Base-by-base conservation (phyloP, 2,113 vertebrate species). In the Stercorarius parasiticus region DNA sequence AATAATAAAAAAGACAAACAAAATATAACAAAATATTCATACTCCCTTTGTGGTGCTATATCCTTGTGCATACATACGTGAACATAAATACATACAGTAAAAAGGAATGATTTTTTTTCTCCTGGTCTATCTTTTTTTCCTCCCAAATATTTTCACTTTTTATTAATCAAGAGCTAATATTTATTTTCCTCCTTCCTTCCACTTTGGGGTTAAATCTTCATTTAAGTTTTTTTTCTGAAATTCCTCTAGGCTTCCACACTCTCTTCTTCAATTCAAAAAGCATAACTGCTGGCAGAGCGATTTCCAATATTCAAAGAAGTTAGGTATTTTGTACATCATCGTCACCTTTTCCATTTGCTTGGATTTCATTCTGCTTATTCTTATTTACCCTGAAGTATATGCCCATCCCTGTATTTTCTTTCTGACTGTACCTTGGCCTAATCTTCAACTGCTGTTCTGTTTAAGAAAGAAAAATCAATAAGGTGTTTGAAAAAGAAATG, bases 401-500 rank as follows among this genome's bases (percentile, higher is more conserved):
- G 55, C 3, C 19, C 30, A 47, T 84, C 61, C 21, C 29, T 78
- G 0, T 47, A 50, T 38, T 62, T 82, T 88, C 30, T 71, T 85
- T 95, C 69, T 67, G 38, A 87, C 15, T 82, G 38, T 73, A 95
- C 30, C 19, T 85, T 78, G 30, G 72, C 66, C 43, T 94, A 71
- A 90, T 70, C 47, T 50, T 86, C 65, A 50, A 3, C 4, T n/a
- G 72, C 14, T 93, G 85, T 36, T 79, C 59, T 66, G 62, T 76
- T 82, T 71, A 76, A 86, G 70, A 95, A 84, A 72, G 49, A 86
- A 82, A 95, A 95, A 82, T 40, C 79, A 93, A 26, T 86, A 32
- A 18, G 5, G 15, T 18, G 7, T 56, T 96, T 73, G 13, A 81
- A 94, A 93, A 87, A 64, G 43, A 55, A 93, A 73, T 22, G 34